Conservation (phyloP, 2,113 vertebrate species). For the Crotalus helleri region DNA sequence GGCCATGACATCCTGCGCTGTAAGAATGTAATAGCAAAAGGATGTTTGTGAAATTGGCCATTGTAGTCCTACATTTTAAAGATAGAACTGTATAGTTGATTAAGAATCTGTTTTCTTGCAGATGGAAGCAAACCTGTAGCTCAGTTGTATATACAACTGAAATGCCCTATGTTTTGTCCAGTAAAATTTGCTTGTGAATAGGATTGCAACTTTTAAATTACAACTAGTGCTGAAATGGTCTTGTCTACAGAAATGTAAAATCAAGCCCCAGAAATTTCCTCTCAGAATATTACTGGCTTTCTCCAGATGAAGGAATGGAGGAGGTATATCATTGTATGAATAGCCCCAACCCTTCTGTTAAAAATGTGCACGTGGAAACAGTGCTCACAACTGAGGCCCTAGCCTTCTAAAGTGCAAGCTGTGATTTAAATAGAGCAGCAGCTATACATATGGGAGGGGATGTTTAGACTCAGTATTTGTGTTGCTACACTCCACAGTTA, state of each 20-base stretch:
- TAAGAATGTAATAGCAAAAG: not conserved
- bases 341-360: not conserved
- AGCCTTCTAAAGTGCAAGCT: slow-evolving; percentile 40
- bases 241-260: not conserved
- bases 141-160: not conserved
- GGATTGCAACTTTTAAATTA: not conserved
- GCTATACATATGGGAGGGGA: slow-evolving; percentile 54
- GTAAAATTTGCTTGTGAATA: not conserved
- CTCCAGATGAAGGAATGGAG: fast-evolving
- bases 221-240: no score
- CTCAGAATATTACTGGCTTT: not conserved
- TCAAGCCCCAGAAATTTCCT: not conserved
- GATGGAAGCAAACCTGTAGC: not conserved
- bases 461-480: slow-evolving; percentile 82
- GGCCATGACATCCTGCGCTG: no score
- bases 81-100: not conserved
- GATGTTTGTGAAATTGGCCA: not conserved
- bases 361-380: slow-evolving; percentile 39
- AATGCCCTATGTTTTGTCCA: not conserved
- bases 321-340: not conserved
- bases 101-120: not conserved
- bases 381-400: not conserved
- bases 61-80: not conserved
- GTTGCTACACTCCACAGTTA: slow-evolving; percentile 82
- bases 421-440: slow-evolving; percentile 60